Percentiles rank a stretch among this genome's conserved stretches.
phyloP scores from a whole-genome alignment of 2,113 vertebrate genomes.

The Leiothrix lutea region DNA sequence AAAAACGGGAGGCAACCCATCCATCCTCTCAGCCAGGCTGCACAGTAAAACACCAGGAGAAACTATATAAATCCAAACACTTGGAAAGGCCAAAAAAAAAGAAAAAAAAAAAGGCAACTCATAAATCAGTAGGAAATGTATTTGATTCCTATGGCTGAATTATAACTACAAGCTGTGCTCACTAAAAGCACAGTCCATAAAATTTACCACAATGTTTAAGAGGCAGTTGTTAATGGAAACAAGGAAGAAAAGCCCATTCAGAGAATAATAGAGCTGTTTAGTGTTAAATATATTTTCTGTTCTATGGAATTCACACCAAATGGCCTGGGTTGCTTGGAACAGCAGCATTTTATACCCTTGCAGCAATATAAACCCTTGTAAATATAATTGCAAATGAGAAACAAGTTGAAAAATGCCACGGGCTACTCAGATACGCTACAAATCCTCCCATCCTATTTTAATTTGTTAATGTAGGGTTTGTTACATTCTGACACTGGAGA shows the following conservation, averaged over 20 bases:
- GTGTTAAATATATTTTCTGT: background rate
- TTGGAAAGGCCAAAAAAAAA: background rate
- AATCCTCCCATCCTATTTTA: background rate
- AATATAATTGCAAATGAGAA: constrained; percentile 21
- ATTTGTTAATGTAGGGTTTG: background rate
- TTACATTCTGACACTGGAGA: background rate
- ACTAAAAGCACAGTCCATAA: background rate
- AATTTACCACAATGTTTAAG: background rate
- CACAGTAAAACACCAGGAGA: background rate
- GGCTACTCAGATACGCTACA: background rate
- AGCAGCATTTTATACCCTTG: background rate
- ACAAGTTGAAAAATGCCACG: background rate
- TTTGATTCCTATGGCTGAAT: background rate
- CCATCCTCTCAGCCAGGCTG: background rate
- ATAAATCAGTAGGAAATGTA: constrained; percentile 9
- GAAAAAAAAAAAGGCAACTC: background rate
- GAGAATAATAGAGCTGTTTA: background rate
- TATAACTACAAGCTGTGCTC: background rate
- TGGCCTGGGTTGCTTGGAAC: background rate
- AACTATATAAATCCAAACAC: background rate
- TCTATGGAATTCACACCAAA: background rate
- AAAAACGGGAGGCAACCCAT: background rate
- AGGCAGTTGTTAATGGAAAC: background rate
- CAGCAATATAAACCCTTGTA: background rate
- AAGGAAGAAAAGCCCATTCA: background rate